These are phyloP conservation scores for Chiloscyllium plagiosum DNA, from an alignment of 2,113 vertebrate genomes.

Conservation along the genomic window DNA sequence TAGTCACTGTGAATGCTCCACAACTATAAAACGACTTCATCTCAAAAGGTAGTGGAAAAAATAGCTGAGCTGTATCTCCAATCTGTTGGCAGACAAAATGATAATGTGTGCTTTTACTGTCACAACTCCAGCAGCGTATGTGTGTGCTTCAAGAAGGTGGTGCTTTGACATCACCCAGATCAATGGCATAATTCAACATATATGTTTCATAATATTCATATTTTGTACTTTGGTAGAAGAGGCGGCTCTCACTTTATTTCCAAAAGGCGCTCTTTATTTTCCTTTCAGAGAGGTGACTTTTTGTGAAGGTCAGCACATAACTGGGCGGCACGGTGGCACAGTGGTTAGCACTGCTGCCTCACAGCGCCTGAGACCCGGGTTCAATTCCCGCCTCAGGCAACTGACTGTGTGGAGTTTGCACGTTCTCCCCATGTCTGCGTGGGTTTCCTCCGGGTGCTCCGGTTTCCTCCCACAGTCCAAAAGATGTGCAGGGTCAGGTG, in stretches of 20 bases:
- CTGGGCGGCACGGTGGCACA: no score
- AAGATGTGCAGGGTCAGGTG: no score
- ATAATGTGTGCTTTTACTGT: neutral
- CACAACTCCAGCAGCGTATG: neutral
- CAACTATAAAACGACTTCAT: neutral
- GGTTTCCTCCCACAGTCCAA: no score
- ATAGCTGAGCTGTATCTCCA: neutral
- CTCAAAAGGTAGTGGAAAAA: neutral
- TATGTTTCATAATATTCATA: neutral
- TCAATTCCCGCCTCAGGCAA: no score
- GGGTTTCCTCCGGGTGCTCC: no score
- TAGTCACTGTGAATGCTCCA: neutral
- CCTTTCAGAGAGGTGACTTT: neutral
- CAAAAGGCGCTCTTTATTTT: neutral
- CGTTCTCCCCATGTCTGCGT: no score
- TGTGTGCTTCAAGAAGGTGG: no score
- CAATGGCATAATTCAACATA: neutral
- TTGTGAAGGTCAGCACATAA: neutral
- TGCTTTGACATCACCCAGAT: no score
- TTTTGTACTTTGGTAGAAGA: neutral
- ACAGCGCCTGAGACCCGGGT: no score
- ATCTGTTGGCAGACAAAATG: neutral
- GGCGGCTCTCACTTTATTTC: neutral
- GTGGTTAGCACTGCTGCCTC: no score
- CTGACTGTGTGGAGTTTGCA: no score